These are phyloP conservation scores for Cantharis rufa DNA, from an alignment of 2,888 invertebrate genomes.

Conservation along the genomic window DNA sequence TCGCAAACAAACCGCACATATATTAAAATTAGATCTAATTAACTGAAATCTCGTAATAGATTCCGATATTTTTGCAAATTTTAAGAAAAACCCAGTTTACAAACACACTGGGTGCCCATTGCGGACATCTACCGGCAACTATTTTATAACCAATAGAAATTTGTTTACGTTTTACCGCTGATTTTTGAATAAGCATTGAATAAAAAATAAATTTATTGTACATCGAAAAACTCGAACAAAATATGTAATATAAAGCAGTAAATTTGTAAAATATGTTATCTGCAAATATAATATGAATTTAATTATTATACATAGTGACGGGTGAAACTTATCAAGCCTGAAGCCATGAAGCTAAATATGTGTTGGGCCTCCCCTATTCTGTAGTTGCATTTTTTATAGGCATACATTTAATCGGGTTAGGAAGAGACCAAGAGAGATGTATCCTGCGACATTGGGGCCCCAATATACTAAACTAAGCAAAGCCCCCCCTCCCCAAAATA, in stretches of 20 bases:
- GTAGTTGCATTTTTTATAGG: too few species aligned
- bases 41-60: conserved; percentile 31
- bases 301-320: background rate
- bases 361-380: too few species aligned
- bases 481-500: too few species aligned
- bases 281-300: background rate
- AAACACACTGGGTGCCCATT: conserved; percentile 58
- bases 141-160: conserved; percentile 39
- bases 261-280: background rate
- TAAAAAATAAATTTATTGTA: too few species aligned
- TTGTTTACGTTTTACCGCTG: conserved; percentile 35
- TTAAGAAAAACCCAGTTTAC: conserved; percentile 59
- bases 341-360: too few species aligned
- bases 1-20: conserved; percentile 11
- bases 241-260: background rate
- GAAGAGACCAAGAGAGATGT: too few species aligned
- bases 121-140: conserved; percentile 54
- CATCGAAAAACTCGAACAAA: background rate
- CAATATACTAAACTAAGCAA: too few species aligned
- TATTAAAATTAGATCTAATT: conserved; percentile 26
- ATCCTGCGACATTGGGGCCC: too few species aligned
- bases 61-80: conserved; percentile 52
- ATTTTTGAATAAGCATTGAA: conserved; percentile 33
- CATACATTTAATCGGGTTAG: too few species aligned
- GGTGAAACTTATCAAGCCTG: too few species aligned